Conservation (phyloP, 2,888 invertebrate species). For the Pterobdella sp. region DNA sequence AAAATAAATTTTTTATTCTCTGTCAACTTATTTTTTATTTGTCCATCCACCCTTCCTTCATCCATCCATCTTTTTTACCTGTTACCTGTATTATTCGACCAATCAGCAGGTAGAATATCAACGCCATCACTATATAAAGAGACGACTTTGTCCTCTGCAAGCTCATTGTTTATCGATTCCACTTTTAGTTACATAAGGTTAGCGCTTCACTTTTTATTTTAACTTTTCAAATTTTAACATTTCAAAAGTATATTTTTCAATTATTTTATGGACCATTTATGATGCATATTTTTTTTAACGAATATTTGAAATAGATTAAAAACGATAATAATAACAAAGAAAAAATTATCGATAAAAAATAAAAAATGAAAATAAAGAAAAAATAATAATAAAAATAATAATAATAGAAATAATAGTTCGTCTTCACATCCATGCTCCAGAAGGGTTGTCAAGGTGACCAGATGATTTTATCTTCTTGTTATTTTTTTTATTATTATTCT, state of each 20-base stretch:
- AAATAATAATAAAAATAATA: background rate
- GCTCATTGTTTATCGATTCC: too few relatives aligned
- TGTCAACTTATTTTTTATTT: background rate
- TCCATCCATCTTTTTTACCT: background rate
- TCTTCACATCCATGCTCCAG: too few relatives aligned
- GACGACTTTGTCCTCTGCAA: background rate
- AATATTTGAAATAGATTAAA: background rate
- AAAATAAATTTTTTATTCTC: too few relatives aligned
- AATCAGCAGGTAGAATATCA: background rate
- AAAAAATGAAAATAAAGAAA: background rate
- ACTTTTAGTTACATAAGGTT: too few relatives aligned
- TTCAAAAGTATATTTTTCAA: too few relatives aligned
- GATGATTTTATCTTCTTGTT: too few relatives aligned
- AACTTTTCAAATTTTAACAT: too few relatives aligned
- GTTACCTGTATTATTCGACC: background rate
- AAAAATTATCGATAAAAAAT: background rate
- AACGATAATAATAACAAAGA: background rate
- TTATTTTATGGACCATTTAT: too few relatives aligned
- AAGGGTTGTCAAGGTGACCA: too few relatives aligned
- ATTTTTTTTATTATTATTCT: too few relatives aligned
- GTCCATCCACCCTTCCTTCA: background rate
- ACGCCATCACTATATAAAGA: background rate
- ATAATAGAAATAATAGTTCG: background rate
- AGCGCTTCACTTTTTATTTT: too few relatives aligned
- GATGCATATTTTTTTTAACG: too few relatives aligned